phyloP scores from a whole-genome alignment of 2,888 invertebrate genomes.

The Dysmachus trigonus region DNA sequence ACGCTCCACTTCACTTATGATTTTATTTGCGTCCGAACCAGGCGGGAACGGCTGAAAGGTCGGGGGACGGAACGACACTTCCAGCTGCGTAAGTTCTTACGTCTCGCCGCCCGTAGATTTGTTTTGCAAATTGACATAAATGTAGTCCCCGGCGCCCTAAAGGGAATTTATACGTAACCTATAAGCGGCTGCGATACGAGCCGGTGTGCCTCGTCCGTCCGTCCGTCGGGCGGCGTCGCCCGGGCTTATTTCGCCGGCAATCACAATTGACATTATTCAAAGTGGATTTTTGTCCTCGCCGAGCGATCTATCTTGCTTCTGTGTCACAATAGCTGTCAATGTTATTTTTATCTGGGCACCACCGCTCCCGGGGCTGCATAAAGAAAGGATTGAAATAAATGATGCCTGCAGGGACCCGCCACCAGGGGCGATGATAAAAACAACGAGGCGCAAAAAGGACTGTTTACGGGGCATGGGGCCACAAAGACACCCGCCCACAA shows the following conservation, averaged over 20 bases:
- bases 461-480: not conserved
- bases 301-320: slow-evolving; percentile 39
- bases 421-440: slow-evolving; percentile 26
- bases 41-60: not conserved
- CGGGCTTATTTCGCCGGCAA: slow-evolving; percentile 8
- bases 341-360: slow-evolving; percentile 37
- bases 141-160: slow-evolving; percentile 16
- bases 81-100: not conserved
- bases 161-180: slow-evolving; percentile 24
- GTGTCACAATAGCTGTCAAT: slow-evolving; percentile 40
- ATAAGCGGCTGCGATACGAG: not conserved
- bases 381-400: slow-evolving; percentile 43
- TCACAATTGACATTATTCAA: slow-evolving; percentile 39
- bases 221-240: not conserved
- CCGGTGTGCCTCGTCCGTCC: not conserved
- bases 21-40: not conserved
- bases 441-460: slow-evolving; percentile 15
- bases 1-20: slow-evolving; percentile 4
- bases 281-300: slow-evolving; percentile 38
- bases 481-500: not conserved
- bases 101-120: slow-evolving; percentile 12
- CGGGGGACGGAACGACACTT: not conserved
- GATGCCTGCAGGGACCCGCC: slow-evolving; percentile 36
- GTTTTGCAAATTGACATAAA: slow-evolving; percentile 43
- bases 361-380: slow-evolving; percentile 12